Percentiles rank a stretch among this genome's conserved stretches.
Conservation (phyloP, 92 coral and sea anemone species). For the Bergia puertoricense region DNA sequence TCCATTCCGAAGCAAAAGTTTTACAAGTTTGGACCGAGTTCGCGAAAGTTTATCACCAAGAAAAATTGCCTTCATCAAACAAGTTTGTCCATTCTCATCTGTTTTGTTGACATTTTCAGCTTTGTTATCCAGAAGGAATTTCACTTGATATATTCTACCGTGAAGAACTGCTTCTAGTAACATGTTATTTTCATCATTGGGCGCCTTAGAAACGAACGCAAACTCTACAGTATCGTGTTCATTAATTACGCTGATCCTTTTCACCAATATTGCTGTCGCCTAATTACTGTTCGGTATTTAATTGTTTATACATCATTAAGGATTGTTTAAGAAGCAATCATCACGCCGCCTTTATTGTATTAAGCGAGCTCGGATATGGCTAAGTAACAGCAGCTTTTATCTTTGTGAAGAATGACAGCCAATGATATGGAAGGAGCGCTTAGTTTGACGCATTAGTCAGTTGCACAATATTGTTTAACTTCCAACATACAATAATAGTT, state of each 20-base stretch:
- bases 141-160: conserved; percentile 91
- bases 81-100: conserved; percentile 87
- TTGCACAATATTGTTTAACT: neutral
- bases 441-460: neutral
- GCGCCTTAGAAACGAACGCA: neutral
- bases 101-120: conserved; percentile 78
- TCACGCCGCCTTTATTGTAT: conserved; percentile 8
- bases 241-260: neutral
- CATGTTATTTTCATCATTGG: conserved; percentile 50
- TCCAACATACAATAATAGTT: neutral
- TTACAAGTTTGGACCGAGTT: conserved; percentile 81
- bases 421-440: neutral
- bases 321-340: neutral
- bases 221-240: neutral
- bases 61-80: conserved; percentile 88
- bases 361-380: neutral
- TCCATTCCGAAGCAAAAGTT: conserved; percentile 74
- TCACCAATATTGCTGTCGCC: neutral
- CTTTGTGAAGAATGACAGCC: neutral
- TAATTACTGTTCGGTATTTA: neutral
- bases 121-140: conserved; percentile 79
- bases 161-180: conserved; percentile 78
- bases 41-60: conserved; percentile 81
- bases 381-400: conserved; percentile 10
- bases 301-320: conserved; percentile 16